These are phyloP conservation scores for Drosophila subquinaria DNA, from an alignment of 2,888 invertebrate species.

Conservation along the genomic window DNA sequence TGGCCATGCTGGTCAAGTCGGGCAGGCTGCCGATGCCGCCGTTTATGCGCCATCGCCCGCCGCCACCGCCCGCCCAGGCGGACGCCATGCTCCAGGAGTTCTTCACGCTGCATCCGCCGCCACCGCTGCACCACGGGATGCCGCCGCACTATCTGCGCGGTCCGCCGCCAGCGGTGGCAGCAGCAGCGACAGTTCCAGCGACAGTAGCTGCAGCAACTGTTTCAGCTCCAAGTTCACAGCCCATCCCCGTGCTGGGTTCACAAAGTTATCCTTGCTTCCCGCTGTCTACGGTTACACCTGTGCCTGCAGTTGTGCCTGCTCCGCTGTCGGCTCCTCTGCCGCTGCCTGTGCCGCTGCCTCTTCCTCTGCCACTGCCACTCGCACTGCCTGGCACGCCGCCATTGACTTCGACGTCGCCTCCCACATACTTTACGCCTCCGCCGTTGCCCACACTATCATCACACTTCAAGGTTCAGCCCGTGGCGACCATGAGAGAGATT, in stretches of 20 bases:
- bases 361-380: constrained; percentile 33
- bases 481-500: constrained; percentile 64
- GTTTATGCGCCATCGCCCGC: constrained; percentile 65
- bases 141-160: constrained; percentile 71
- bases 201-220: background rate
- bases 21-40: constrained; percentile 56
- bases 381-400: constrained; percentile 16
- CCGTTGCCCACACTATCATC: constrained; percentile 62
- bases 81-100: constrained; percentile 64
- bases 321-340: constrained; percentile 26
- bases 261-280: constrained; percentile 63
- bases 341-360: constrained; percentile 25
- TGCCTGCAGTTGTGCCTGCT: constrained; percentile 21
- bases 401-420: constrained; percentile 36
- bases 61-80: constrained; percentile 62
- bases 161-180: constrained; percentile 70
- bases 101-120: constrained; percentile 64
- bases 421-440: constrained; percentile 61
- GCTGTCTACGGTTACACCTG: constrained; percentile 11
- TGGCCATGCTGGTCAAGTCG: constrained; percentile 63
- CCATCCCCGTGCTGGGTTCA: constrained; percentile 68
- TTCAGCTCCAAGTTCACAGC: constrained; percentile 32
- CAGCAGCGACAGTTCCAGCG: background rate
- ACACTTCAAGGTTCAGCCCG: constrained; percentile 55
- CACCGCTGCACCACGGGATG: constrained; percentile 48